phyloP scores from a whole-genome alignment of 2,797 vertebrate species.

The Enteromius treurensis region DNA sequence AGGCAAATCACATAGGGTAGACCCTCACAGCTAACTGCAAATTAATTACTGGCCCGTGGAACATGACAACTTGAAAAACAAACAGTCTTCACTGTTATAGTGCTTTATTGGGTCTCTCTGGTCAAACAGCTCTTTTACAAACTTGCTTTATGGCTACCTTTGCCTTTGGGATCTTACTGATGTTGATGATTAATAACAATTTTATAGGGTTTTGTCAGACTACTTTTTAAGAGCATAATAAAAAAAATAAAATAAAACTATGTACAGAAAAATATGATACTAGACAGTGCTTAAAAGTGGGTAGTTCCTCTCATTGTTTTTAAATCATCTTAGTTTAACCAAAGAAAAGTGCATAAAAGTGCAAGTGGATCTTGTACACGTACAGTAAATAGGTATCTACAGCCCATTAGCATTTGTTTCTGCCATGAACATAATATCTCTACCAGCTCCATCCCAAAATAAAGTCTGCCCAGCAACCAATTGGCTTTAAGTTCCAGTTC shows the following conservation, averaged over 20 bases:
- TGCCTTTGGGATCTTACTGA: constrained; percentile 55
- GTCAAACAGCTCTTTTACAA: constrained; percentile 74
- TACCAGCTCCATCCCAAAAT: constrained; percentile 43
- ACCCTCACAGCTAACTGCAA: constrained; percentile 74
- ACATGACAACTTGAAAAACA: constrained; percentile 77
- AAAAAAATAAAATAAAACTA: neutral
- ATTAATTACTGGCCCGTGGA: constrained; percentile 67
- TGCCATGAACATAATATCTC: constrained; percentile 41
- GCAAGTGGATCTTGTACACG: constrained; percentile 39
- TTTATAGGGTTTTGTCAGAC: neutral
- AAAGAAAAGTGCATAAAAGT: neutral
- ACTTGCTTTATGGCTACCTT: constrained; percentile 70
- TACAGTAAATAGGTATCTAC: constrained; percentile 33
- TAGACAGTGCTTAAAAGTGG: neutral
- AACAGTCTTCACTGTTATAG: constrained; percentile 62
- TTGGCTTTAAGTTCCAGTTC: constrained; percentile 64
- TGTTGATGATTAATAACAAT: constrained; percentile 48
- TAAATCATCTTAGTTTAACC: constrained; percentile 6
- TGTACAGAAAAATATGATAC: neutral
- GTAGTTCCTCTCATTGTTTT: constrained; percentile 52
- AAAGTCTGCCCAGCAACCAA: constrained; percentile 69
- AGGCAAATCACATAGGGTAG: constrained; percentile 76
- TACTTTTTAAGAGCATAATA: neutral
- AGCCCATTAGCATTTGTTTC: constrained; percentile 50
- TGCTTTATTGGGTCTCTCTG: constrained; percentile 65